A percentile compares a stretch with the other conserved stretches of the same genome.
These are phyloP conservation scores for Jordanella pulchra DNA, from an alignment of 2,797 vertebrate species.

Conservation along the genomic window DNA sequence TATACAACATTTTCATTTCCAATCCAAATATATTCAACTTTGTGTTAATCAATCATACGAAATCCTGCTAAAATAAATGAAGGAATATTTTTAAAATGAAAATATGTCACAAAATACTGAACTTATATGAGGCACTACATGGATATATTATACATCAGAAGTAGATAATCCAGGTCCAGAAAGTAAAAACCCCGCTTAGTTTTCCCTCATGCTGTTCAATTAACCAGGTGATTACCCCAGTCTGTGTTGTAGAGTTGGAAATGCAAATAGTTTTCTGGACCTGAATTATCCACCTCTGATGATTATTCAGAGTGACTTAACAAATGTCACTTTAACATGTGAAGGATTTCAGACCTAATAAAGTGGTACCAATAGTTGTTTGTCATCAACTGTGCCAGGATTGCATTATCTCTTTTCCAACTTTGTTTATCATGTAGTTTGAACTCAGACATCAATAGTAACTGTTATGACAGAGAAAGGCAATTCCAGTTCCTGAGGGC, in stretches of 20 bases:
- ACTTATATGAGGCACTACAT: too few relatives aligned
- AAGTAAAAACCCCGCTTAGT: too few relatives aligned
- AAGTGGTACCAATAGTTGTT: constrained; percentile 27
- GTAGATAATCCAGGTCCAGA: too few relatives aligned
- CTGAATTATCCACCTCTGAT: too few relatives aligned
- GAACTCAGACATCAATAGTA: constrained; percentile 35
- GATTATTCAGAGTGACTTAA: too few relatives aligned
- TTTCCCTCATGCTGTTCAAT: too few relatives aligned
- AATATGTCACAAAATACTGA: neutral
- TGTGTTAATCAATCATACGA: neutral
- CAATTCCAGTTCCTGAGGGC: constrained; percentile 18
- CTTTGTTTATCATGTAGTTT: constrained; percentile 12
- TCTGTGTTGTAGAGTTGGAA: too few relatives aligned
- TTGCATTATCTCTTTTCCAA: constrained; percentile 12
- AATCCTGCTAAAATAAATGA: neutral
- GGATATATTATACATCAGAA: too few relatives aligned
- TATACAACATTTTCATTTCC: neutral
- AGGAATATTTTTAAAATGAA: neutral
- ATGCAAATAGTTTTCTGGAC: too few relatives aligned
- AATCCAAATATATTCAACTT: neutral
- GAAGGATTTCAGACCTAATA: neutral
- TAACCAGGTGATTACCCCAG: too few relatives aligned
- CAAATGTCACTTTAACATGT: neutral
- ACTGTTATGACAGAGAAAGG: neutral
- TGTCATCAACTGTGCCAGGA: constrained; percentile 18